These are phyloP conservation scores for Australoheros facetus DNA, from an alignment of 2,797 vertebrate genomes.

Conservation along the genomic window DNA sequence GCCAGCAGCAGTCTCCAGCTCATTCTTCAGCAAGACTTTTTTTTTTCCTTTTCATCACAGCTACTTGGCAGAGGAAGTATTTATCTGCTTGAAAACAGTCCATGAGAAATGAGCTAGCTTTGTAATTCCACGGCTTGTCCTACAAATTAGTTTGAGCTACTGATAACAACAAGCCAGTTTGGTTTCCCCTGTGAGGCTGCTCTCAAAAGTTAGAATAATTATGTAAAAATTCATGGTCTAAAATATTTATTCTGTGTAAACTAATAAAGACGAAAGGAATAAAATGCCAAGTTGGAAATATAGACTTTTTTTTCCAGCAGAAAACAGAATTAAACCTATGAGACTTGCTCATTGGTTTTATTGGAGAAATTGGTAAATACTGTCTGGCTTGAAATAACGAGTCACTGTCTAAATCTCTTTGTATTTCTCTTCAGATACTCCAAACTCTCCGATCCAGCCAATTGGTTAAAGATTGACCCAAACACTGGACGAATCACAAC, in stretches of 20 bases:
- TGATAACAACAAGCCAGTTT: conserved; percentile 48
- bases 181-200: conserved; percentile 47
- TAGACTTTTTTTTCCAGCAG: not conserved
- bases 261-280: conserved; percentile 37
- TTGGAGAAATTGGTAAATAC: not conserved
- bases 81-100: conserved; percentile 54
- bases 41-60: conserved; percentile 31
- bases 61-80: conserved; percentile 44
- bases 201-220: conserved; percentile 57
- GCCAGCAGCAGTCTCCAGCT: not conserved
- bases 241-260: conserved; percentile 60
- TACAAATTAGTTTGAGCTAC: conserved; percentile 63
- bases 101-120: conserved; percentile 44
- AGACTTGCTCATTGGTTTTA: not conserved
- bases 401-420: conserved; percentile 5
- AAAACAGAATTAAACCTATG: conserved; percentile 9
- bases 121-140: conserved; percentile 65
- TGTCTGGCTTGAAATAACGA: conserved; percentile 4
- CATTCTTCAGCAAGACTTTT: conserved; percentile 16
- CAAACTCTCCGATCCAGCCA: conserved; percentile 92
- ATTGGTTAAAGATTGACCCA: conserved; percentile 94
- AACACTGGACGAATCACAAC: conserved; percentile 90
- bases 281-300: conserved; percentile 4
- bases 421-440: conserved; percentile 84
- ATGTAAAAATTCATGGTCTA: conserved; percentile 59